phyloP scores from a whole-genome alignment of 2,888 invertebrate species.

The Craniophora ligustri region DNA sequence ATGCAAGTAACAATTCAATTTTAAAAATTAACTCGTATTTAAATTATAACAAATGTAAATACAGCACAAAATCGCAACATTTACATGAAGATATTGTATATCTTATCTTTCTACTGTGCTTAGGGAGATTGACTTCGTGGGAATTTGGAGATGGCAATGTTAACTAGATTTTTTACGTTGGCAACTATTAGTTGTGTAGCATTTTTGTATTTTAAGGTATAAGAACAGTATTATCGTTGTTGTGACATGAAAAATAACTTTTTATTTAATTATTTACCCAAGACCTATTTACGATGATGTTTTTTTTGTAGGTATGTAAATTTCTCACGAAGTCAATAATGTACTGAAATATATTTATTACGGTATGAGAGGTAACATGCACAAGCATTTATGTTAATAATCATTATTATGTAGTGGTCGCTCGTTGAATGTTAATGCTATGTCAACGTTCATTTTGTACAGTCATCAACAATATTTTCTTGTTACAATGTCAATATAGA shows the following conservation, averaged over 20 bases:
- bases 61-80: constrained; percentile 19
- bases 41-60: constrained; percentile 25
- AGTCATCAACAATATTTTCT: constrained; percentile 42
- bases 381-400: constrained; percentile 63
- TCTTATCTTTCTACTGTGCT: constrained; percentile 36
- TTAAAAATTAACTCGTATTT: too few relatives aligned
- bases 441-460: constrained; percentile 50
- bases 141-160: constrained; percentile 43
- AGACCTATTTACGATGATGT: neutral
- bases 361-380: constrained; percentile 58
- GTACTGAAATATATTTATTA: constrained; percentile 51
- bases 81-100: constrained; percentile 33
- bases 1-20: too few relatives aligned
- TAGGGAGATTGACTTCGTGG: constrained; percentile 54
- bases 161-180: constrained; percentile 25
- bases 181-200: constrained; percentile 37
- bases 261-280: neutral
- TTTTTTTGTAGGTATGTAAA: constrained; percentile 11
- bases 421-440: constrained; percentile 55
- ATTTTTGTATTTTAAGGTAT: constrained; percentile 41
- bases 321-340: constrained; percentile 55
- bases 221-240: constrained; percentile 55
- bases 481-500: constrained; percentile 1
- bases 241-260: constrained; percentile 38
- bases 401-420: constrained; percentile 52